Evolutionary conservation across 1,140 invertebrate species (phyloP), one percentile per base, ranked within the genome.

Genomic region (Sitophilus oryzae): DNA sequence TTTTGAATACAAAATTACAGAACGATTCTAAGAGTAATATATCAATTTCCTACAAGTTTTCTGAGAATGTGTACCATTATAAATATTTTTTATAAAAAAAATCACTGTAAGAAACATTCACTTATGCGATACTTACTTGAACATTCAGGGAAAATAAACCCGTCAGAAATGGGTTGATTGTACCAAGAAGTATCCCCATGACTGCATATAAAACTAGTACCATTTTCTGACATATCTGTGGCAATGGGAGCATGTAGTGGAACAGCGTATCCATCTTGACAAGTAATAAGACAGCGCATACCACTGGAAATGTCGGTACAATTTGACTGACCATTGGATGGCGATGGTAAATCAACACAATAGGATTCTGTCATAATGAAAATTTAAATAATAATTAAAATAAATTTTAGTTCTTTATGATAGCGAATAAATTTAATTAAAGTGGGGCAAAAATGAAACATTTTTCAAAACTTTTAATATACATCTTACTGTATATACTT

Each of bases 181-280:
- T 72, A 73, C 73, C 72, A 60, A 57, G 58, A 10, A 11, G 64
- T 54, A 42, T 69, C 61, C 1, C 56, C 49, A 42, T 67, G 35
- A 19, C 65, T 58, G 50, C 68, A 70, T 16, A 62, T 34, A 44
- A 70, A 70, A 49, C 53, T 61, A 1, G 58, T 63, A 4, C 55
- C 50, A 36, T 61, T 62, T 25, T 55, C 62, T 10, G 42, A 37
- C 49, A 16, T 30, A 23, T 40, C 38, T 15, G 34, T 55, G 1
- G 14, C 35, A 6, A 9, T 30, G 34, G 48, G 46, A 14, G 20
- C 18, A 43, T 44, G 55, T 10, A 70, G 54, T 47, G 69, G 68
- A 61, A 85, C 79, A 15, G 74, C 79, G 61, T 82, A 85, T 2
- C 82, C 83, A 23, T 79, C 71, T 25, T 79, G 62, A 60, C 84